phyloP scores from a whole-genome alignment of 2,888 invertebrate genomes.

The Campopleginae sp. region DNA sequence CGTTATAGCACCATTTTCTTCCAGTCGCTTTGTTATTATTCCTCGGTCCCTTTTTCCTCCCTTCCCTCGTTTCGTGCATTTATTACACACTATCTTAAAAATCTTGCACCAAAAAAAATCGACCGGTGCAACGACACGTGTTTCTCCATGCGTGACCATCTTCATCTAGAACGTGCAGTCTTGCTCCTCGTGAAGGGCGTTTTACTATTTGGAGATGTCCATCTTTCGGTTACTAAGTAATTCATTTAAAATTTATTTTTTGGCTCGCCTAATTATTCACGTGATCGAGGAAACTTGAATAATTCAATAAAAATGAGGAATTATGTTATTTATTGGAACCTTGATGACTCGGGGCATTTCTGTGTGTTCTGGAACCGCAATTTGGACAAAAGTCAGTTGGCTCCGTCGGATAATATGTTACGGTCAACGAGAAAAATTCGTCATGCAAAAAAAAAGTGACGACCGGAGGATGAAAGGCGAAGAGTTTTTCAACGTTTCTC shows the following conservation, averaged over 20 bases:
- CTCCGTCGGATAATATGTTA: not conserved
- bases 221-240: not conserved
- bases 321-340: not conserved
- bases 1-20: conserved; percentile 39
- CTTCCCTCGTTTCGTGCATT: conserved; percentile 33
- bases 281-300: not conserved
- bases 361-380: not conserved
- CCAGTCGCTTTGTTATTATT: conserved; percentile 6
- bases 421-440: conserved; percentile 62
- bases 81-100: conserved; percentile 67
- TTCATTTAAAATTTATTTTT: not conserved
- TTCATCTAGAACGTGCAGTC: conserved; percentile 38
- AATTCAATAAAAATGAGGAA: not conserved
- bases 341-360: not conserved
- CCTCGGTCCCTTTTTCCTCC: conserved; percentile 28
- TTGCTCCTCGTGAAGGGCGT: not conserved
- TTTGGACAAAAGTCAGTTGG: not conserved
- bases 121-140: conserved; percentile 59
- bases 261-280: conserved; percentile 43
- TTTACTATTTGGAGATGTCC: not conserved
- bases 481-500: conserved; percentile 47
- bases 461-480: conserved; percentile 18
- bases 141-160: conserved; percentile 67
- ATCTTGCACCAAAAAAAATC: conserved; percentile 75
- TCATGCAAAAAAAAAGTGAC: conserved; percentile 55